These are phyloP conservation scores for Siderastrea siderea DNA, from an alignment of 92 coral and sea anemone genomes.

Conservation along the genomic window DNA sequence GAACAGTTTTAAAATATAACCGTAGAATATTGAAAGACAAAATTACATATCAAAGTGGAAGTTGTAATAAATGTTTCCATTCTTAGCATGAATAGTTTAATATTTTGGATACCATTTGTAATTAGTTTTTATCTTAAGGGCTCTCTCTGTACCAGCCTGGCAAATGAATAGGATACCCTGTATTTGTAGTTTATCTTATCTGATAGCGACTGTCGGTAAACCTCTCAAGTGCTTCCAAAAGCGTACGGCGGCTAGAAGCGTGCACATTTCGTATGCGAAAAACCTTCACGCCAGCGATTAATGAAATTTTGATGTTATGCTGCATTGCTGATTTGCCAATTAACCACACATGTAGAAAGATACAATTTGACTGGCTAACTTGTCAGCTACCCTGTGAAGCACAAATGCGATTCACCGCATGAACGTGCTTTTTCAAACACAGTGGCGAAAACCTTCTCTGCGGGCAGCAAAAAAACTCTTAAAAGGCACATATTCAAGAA, in stretches of 20 bases:
- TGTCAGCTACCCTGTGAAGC: neutral
- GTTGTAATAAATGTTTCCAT: too few relatives aligned
- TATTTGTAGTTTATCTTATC: neutral
- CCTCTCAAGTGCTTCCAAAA: neutral
- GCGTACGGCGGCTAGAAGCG: neutral
- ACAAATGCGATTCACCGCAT: slow-evolving; percentile 23
- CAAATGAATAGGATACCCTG: neutral
- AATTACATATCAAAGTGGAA: too few relatives aligned
- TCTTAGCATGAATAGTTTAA: neutral
- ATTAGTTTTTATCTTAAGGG: too few relatives aligned
- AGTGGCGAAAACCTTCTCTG: neutral
- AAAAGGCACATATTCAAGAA: neutral
- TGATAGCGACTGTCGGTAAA: neutral
- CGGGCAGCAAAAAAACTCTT: neutral
- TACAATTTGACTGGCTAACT: slow-evolving; percentile 7
- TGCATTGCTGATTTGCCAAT: slow-evolving; percentile 4
- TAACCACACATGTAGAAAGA: slow-evolving; percentile 7
- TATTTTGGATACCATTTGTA: neutral
- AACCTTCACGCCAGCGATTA: neutral
- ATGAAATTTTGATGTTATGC: slow-evolving; percentile 12
- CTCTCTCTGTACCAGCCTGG: too few relatives aligned
- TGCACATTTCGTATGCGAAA: neutral
- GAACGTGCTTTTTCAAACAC: neutral
- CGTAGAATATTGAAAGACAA: too few relatives aligned
- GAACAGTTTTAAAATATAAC: too few relatives aligned